A percentile compares a stretch with the other conserved stretches of the same genome.
Conservation (phyloP, 2,888 invertebrate genomes). For the Diloba caeruleocephala region DNA sequence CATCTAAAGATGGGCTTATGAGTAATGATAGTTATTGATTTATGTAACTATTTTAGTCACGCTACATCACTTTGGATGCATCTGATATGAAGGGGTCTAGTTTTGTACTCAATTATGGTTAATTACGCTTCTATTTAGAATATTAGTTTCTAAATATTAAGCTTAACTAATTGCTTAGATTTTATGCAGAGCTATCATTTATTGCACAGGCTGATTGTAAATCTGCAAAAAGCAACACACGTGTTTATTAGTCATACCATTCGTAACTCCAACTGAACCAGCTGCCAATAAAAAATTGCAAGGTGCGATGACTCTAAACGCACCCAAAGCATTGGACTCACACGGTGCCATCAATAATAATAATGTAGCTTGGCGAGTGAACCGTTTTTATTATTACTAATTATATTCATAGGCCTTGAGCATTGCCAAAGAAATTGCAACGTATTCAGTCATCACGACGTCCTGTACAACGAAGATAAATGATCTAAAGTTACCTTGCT, state of each 20-base stretch:
- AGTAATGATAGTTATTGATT: slow-evolving; percentile 33
- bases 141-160: too few species aligned
- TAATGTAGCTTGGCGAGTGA: slow-evolving; percentile 35
- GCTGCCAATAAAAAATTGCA: slow-evolving; percentile 9
- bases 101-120: too few species aligned
- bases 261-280: slow-evolving; percentile 7
- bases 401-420: slow-evolving; percentile 56
- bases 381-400: slow-evolving; percentile 43
- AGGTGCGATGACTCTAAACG: slow-evolving; percentile 16
- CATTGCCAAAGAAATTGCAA: slow-evolving; percentile 59
- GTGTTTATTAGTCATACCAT: slow-evolving; percentile 12
- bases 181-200: too few species aligned
- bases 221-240: not conserved
- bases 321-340: slow-evolving; percentile 20
- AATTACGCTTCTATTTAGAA: too few species aligned
- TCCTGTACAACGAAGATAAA: slow-evolving; percentile 58
- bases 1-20: slow-evolving; percentile 15
- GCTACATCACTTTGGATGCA: slow-evolving; percentile 1
- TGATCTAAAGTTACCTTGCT: slow-evolving; percentile 56
- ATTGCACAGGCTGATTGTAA: too few species aligned
- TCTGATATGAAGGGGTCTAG: not conserved
- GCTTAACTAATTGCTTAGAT: too few species aligned
- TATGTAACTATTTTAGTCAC: slow-evolving; percentile 23
- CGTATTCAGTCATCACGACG: slow-evolving; percentile 48
- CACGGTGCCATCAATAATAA: slow-evolving; percentile 34